A percentile compares a stretch with the other conserved stretches of the same genome.
phyloP scores from a whole-genome alignment of 2,888 invertebrate species.

The Pedicia rivosa region DNA sequence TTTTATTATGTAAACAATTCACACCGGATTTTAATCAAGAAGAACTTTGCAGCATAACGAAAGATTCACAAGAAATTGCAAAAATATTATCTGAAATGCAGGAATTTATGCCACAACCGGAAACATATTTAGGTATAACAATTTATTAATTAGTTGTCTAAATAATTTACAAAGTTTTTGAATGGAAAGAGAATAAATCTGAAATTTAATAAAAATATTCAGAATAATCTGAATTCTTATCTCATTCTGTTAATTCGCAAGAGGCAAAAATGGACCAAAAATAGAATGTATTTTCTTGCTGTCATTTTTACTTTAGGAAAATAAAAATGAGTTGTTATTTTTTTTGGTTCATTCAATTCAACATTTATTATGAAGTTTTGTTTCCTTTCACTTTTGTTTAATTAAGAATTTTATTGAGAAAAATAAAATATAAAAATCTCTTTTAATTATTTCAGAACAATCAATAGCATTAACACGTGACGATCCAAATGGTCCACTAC shows the following conservation, averaged over 20 bases:
- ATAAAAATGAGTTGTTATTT: conserved; percentile 13
- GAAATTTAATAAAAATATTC: too few relatives aligned
- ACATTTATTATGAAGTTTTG: too few relatives aligned
- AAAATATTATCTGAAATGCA: conserved; percentile 67
- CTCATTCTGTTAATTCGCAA: too few relatives aligned
- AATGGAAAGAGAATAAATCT: too few relatives aligned
- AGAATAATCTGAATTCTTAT: too few relatives aligned
- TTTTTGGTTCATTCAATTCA: background rate
- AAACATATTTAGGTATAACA: conserved; percentile 58
- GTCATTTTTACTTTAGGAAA: too few relatives aligned
- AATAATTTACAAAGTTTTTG: too few relatives aligned
- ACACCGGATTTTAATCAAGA: conserved; percentile 82
- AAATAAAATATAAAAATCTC: too few relatives aligned
- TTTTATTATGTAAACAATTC: conserved; percentile 73
- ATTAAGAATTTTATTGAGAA: background rate
- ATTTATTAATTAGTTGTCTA: too few relatives aligned
- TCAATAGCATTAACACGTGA: conserved; percentile 51
- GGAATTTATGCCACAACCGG: conserved; percentile 70
- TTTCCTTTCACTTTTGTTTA: too few relatives aligned
- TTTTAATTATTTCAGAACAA: conserved; percentile 38
- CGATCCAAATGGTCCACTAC: conserved; percentile 54
- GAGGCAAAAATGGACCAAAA: too few relatives aligned
- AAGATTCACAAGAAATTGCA: conserved; percentile 68
- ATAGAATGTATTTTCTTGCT: too few relatives aligned
- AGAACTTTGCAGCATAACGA: conserved; percentile 71